phyloP scores from a whole-genome alignment of 2,888 invertebrate genomes.

The Melanargia galathea region DNA sequence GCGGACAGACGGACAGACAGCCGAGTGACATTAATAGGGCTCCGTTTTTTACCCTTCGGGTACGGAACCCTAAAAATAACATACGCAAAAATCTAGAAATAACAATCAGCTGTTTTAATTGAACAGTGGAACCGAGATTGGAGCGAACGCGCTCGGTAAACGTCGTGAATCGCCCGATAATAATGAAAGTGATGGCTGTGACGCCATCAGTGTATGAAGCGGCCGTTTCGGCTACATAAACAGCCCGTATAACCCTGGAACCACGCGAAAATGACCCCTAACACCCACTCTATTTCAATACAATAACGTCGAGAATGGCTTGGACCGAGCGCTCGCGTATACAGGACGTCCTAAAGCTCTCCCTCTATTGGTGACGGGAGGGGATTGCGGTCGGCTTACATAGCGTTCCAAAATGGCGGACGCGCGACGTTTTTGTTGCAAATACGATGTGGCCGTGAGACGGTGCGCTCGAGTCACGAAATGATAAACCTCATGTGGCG shows the following conservation, averaged over 20 bases:
- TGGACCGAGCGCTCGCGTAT: constrained; percentile 46
- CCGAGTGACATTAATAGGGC: no score
- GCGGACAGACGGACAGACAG: no score
- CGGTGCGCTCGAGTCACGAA: constrained; percentile 18
- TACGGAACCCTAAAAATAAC: no score
- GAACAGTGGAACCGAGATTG: constrained; percentile 74
- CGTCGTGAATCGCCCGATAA: constrained; percentile 82
- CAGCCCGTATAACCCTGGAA: constrained; percentile 74
- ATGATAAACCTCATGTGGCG: constrained; percentile 7
- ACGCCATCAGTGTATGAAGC: constrained; percentile 81
- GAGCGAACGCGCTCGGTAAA: constrained; percentile 73
- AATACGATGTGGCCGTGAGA: constrained; percentile 32
- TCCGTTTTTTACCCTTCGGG: no score
- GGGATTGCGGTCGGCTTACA: constrained; percentile 70
- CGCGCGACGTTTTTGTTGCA: constrained; percentile 64
- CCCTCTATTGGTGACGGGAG: constrained; percentile 66
- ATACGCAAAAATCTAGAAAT: constrained; percentile 43
- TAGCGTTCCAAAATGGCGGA: constrained; percentile 73
- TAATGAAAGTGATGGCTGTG: constrained; percentile 81
- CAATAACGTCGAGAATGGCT: constrained; percentile 48
- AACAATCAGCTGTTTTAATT: constrained; percentile 75
- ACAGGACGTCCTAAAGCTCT: constrained; percentile 52
- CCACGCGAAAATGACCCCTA: constrained; percentile 47
- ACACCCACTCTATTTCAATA: constrained; percentile 32
- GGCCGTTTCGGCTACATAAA: constrained; percentile 82